Percentiles rank a stretch among this genome's conserved stretches.
phyloP scores from a whole-genome alignment of 2,888 invertebrate genomes.

The Philereme vetulata region DNA sequence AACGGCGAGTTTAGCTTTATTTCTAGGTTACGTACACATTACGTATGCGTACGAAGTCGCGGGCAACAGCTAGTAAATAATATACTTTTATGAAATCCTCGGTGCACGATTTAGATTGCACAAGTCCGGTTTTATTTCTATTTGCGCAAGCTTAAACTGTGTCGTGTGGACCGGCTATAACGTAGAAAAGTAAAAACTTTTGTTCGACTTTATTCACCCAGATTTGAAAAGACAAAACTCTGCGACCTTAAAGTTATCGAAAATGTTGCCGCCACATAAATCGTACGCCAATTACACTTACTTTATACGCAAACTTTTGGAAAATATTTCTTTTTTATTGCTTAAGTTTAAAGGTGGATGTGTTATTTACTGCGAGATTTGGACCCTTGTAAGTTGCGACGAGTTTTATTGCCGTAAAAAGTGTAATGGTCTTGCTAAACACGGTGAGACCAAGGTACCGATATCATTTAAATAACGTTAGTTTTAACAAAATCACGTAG shows the following conservation, averaged over 20 bases:
- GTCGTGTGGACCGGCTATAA: too few species aligned
- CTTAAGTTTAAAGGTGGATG: slow-evolving; percentile 67
- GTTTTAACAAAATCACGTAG: background rate
- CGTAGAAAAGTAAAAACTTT: too few species aligned
- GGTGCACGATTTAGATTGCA: too few species aligned
- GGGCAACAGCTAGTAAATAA: too few species aligned
- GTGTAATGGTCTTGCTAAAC: slow-evolving; percentile 17
- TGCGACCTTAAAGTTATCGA: slow-evolving; percentile 27
- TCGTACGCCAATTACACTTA: slow-evolving; percentile 66
- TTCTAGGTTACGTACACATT: too few species aligned
- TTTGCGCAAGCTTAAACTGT: too few species aligned
- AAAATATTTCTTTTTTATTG: slow-evolving; percentile 73
- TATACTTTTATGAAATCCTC: too few species aligned
- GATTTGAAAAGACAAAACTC: slow-evolving; percentile 5
- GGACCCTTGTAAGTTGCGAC: slow-evolving; percentile 39
- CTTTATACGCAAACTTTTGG: slow-evolving; percentile 61
- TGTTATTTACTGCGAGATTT: slow-evolving; percentile 57
- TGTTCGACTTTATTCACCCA: too few species aligned
- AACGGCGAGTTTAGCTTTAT: too few species aligned
- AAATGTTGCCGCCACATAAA: slow-evolving; percentile 57
- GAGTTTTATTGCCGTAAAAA: slow-evolving; percentile 40
- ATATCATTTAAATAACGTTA: too few species aligned
- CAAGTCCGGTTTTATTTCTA: too few species aligned
- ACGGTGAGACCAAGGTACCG: background rate
- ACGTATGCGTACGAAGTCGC: too few species aligned